Evolutionary conservation across 2,888 invertebrate genomes (phyloP), one percentile per base, ranked within the genome.

Genomic region (Catocala fraxini): DNA sequence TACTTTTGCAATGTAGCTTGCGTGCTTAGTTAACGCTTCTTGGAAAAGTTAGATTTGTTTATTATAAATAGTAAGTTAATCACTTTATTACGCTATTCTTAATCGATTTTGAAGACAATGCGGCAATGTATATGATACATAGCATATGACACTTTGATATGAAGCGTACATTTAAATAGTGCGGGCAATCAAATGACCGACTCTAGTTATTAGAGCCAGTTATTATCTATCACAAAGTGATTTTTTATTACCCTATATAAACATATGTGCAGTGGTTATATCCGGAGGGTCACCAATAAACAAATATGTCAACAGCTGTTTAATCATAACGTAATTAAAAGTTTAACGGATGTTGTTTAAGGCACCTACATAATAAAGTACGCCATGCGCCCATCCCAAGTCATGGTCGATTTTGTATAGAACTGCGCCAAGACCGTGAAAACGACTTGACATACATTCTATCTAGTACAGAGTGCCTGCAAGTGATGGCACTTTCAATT

Each of bases 401-500:
- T 87, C 87, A 89, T 84, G 89, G 87, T 86, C 88, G 84, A 88
- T 87, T 86, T 82, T 63, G 71, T 71, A 69, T 81, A 85, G 84
- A 86, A 79, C 76, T 82, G 65, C 82, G 79, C 64, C 82, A 84
- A 89, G 90, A 91, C 91, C 91, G 91, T 91, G 89, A 93, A 91
- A 89, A 89, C 85, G 68, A 75, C 89, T 90, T 91, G 92, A 91
- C 92, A 91, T 83, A 93, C 88, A 90, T 93, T 87, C 75, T 85
- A 87, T 88, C 79, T 86, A 80, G 89, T 87, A 88, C 89, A 82
- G 75, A 84, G 84, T 79, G 84, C 70, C 82, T 86, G 89, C 87
- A 88, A 87, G 86, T 86, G 89, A 92, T 92, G 88, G 87, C 88
- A 90, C 92, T 91, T 90, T 90, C 90, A 91, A 93, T 93, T 93